Conservation (phyloP, 92 coral and sea anemone genomes). For the Pocillopora meandrina region DNA sequence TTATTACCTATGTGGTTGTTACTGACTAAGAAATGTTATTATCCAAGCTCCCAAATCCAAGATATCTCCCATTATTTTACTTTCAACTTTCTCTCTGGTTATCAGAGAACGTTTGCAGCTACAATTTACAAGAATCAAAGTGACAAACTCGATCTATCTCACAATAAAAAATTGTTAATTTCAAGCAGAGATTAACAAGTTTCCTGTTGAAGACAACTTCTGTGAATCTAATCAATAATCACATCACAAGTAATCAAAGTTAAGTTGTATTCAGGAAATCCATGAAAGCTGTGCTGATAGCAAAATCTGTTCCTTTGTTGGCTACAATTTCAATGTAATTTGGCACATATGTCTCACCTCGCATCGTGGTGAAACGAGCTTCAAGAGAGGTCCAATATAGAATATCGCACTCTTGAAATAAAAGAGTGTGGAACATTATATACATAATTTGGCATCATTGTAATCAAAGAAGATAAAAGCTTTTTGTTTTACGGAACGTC, state of each 20-base stretch:
- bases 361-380: no score
- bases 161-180: background rate
- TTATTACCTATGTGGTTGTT: background rate
- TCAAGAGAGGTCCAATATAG: background rate
- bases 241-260: background rate
- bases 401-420: background rate
- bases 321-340: background rate
- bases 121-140: background rate
- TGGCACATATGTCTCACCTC: conserved; percentile 17
- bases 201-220: background rate
- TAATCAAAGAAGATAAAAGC: background rate
- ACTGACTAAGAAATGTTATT: no score
- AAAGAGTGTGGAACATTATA: conserved; percentile 10
- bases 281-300: background rate
- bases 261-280: conserved; percentile 4
- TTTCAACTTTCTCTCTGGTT: no score
- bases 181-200: conserved; percentile 3
- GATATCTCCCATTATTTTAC: background rate
- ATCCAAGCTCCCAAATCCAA: no score
- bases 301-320: background rate
- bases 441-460: conserved; percentile 8
- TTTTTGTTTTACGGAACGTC: background rate
- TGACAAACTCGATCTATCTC: background rate
- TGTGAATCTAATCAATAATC: conserved; percentile 8
- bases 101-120: background rate